Conservation (phyloP, 2,888 invertebrate species). For the Acanthosepion esculentum region DNA sequence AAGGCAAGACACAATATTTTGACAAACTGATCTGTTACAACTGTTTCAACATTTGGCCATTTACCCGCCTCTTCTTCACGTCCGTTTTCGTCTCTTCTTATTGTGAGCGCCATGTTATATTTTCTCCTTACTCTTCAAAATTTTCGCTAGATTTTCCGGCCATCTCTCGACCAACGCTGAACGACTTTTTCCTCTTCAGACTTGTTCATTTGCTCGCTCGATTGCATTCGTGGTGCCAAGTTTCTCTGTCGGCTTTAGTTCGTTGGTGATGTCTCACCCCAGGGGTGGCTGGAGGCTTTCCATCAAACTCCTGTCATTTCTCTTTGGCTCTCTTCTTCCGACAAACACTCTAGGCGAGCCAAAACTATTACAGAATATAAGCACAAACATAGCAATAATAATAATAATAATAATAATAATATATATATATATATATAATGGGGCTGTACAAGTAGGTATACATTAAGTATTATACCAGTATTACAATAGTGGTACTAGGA, state of each 20-base stretch:
- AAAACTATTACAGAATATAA: not conserved
- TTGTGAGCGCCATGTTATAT: too few species aligned
- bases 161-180: not conserved
- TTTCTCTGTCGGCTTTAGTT: not conserved
- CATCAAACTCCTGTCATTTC: conserved; percentile 6
- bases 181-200: not conserved
- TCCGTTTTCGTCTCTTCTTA: too few species aligned
- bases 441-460: too few species aligned
- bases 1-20: too few species aligned
- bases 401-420: not conserved
- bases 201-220: not conserved
- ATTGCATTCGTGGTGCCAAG: not conserved
- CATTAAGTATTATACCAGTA: too few species aligned
- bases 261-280: not conserved
- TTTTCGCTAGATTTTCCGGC: not conserved
- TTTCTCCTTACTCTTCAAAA: too few species aligned
- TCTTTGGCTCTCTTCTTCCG: not conserved
- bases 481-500: too few species aligned
- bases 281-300: conserved; percentile 18
- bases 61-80: too few species aligned
- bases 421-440: not conserved
- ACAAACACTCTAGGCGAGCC: not conserved
- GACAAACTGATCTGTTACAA: too few species aligned
- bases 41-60: too few species aligned
- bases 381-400: not conserved